Evolutionary conservation across 1,140 invertebrate genomes (phyloP), one percentile per base, ranked within the genome.

Genomic region (Drosophila subobscura): DNA sequence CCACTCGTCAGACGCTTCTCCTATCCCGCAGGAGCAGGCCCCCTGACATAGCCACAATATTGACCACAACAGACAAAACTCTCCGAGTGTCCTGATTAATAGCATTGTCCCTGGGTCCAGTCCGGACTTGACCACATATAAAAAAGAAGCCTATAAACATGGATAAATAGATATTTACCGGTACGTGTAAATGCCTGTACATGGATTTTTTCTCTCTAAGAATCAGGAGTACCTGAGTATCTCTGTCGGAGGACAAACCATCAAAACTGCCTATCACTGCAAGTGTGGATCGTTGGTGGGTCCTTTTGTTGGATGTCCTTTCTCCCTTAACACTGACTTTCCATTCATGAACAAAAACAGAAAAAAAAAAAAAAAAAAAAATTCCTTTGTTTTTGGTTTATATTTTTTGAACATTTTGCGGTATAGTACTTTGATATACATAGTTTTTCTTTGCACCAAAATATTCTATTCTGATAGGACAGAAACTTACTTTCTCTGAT

Each of bases 221-320:
- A 51, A 58, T 12, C 10, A 37, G 10, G 33, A 37, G 33, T 37
- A 37, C 33, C 33, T 37, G 33, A 37, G 10, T 12, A 2, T 37
- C 33, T 59, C 29, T n/a, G 20, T 57, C 25, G 6, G 22, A 51
- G 47, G 42, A 70, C 45, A 33, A 64, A 75, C 33, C 10, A 12
- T 70, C 56, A 63, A 80, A 78, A 75, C 61, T 88, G 83, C 77
- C 75, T 78, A 86, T 86, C 83, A 88, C 83, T 86, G 77, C 81
- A 86, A 86, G 81, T 86, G 81, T 68, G 61, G 64, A 79, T 79
- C 57, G 72, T 56, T 64, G 61, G 45, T 45, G 58, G 25, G 40
- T 65, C 50, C 60, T 61, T 61, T 83, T 78, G 53, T 86, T 33
- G 23, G 33, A 7, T 44, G 83, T 77, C 50, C 63, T 59, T 51